Base-by-base conservation (phyloP, 2,113 vertebrate genomes). In the Trematocara macrostoma region DNA sequence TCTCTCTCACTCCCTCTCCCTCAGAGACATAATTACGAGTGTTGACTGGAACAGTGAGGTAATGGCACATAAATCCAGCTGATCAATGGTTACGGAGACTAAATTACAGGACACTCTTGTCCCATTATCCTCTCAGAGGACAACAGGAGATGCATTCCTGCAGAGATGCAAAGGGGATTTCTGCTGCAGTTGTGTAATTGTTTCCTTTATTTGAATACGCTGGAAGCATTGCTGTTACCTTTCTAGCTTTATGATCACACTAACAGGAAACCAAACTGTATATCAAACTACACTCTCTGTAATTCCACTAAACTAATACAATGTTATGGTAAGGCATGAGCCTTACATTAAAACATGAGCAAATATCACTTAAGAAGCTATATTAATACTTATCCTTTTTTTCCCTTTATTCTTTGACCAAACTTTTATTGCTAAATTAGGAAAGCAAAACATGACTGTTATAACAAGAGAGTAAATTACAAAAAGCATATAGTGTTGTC, bases 1-100 rank as follows among this genome's bases (percentile, higher is more conserved):
- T 26, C 81, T 26, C 76, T 67, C 42, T 59, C 56, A 7, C 78
- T 78, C 57, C 12, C 56, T 78, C 76, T 82, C 57, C 87, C 59
- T 88, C 49, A 51, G 71, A 93, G 92, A 88, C 90, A 93, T 95
- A 95, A 95, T 96, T 95, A 95, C 89, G 85, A 92, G 88, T 90
- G 93, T 91, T 95, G 95, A 96, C 95, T 95, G 94, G 93, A 95
- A 96, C 91, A 89, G 95, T 96, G 96, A 96, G 95, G 96, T 96
- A 96, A 96, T 95, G 91, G 95, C 93, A 93, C 94, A 95, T 96
- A 96, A 96, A 96, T 96, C 91, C 91, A 91, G 82, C 85, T 94
- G 94, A 96, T 96, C 96, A 95, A 96, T 96, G 93, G 93, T 88
- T 93, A 86, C 83, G 57, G 93, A 91, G 89, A 83, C 89, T 93